A percentile compares a stretch with the other conserved stretches of the same genome.
phyloP scores from a whole-genome alignment of 2,797 vertebrate species.

The Ataeniobius toweri region DNA sequence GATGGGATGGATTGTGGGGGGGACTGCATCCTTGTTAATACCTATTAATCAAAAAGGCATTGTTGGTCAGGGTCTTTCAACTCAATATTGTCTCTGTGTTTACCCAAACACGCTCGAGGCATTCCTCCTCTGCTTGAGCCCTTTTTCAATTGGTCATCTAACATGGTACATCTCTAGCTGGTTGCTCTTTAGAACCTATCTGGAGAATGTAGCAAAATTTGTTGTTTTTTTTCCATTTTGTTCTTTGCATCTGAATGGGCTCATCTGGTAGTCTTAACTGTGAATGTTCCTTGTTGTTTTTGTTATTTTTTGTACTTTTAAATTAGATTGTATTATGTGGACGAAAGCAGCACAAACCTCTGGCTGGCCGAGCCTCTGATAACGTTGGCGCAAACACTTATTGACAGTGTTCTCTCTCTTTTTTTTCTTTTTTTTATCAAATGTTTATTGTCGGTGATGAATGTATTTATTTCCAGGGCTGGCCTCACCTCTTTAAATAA shows the following conservation, averaged over 20 bases:
- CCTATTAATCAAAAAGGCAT: slow-evolving; percentile 75
- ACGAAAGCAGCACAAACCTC: slow-evolving; percentile 74
- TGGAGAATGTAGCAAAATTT: slow-evolving; percentile 64
- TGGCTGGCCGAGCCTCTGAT: slow-evolving; percentile 83
- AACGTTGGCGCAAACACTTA: slow-evolving; percentile 96
- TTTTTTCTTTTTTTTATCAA: slow-evolving; percentile 76
- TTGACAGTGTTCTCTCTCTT: slow-evolving; percentile 89
- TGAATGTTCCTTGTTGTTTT: slow-evolving; percentile 73
- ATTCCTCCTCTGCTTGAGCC: slow-evolving; percentile 59
- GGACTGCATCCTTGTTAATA: slow-evolving; percentile 62
- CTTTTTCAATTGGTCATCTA: slow-evolving; percentile 13
- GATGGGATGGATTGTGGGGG: slow-evolving; percentile 51
- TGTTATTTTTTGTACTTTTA: slow-evolving; percentile 39
- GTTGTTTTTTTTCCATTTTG: slow-evolving; percentile 29
- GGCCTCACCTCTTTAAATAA: slow-evolving; percentile 86
- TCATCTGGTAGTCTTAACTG: slow-evolving; percentile 78
- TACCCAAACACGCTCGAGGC: slow-evolving; percentile 68
- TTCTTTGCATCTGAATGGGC: slow-evolving; percentile 70
- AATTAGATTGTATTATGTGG: slow-evolving; percentile 65
- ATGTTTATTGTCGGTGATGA: slow-evolving; percentile 95
- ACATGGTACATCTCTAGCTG: slow-evolving; percentile 66
- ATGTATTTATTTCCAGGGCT: slow-evolving; percentile 98
- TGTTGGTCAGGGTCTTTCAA: slow-evolving; percentile 68
- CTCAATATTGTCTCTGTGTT: slow-evolving; percentile 65
- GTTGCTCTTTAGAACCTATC: slow-evolving; percentile 44